These are phyloP conservation scores for Urocitellus parryii DNA, from an alignment of 2,113 vertebrate species.

Conservation along the genomic window DNA sequence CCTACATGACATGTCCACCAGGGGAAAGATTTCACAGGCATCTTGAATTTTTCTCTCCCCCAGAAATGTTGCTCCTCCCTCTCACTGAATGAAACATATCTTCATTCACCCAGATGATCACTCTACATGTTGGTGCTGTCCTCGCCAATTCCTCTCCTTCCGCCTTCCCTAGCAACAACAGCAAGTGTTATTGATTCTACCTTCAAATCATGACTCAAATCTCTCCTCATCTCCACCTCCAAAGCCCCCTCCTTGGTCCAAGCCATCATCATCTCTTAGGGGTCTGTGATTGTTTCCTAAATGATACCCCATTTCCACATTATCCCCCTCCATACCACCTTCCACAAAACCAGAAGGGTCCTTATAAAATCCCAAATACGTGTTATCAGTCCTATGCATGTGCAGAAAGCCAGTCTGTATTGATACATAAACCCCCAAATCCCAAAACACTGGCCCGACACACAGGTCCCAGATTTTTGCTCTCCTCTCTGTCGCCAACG, in stretches of 20 bases:
- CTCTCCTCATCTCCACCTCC: not conserved
- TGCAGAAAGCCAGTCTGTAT: not conserved
- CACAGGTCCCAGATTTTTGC: not conserved
- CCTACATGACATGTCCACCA: not conserved
- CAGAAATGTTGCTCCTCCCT: not conserved
- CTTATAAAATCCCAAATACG: not conserved
- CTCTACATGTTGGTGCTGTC: not conserved
- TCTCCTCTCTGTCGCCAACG: accelerated
- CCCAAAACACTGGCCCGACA: not conserved
- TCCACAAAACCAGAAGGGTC: not conserved
- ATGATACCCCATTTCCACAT: not conserved
- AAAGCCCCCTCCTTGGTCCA: not conserved
- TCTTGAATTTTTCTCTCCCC: not conserved
- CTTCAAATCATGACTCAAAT: not conserved
- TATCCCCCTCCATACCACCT: not conserved
- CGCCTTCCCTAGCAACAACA: not conserved
- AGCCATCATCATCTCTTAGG: not conserved
- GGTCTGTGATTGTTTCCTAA: not conserved
- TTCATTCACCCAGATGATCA: not conserved
- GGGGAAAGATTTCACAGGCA: not conserved
- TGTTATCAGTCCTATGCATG: not conserved
- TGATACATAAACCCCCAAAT: not conserved
- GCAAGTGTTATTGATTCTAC: not conserved
- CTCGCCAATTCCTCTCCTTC: not conserved
- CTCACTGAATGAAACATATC: not conserved